Percentiles rank a stretch among this genome's conserved stretches.
Evolutionary conservation across 2,888 invertebrate genomes (phyloP).

Genomic region (Amblyteles armatorius): DNA sequence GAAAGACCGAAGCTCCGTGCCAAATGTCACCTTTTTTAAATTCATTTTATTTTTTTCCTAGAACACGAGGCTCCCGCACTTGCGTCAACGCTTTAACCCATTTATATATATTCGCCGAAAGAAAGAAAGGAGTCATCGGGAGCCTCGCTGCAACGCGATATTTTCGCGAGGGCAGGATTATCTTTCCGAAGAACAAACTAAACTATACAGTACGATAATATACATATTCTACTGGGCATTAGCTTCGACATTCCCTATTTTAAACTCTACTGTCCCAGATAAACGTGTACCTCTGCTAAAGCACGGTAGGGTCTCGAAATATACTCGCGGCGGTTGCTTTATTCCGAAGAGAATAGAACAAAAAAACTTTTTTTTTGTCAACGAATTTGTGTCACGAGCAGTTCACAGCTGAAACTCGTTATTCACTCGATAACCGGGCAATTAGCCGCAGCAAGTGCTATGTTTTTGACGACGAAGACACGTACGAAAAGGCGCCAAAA

Average conservation of each 20-base stretch:
- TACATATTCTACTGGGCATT: conserved; percentile 27
- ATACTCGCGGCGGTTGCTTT: conserved; percentile 54
- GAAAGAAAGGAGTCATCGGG: background rate
- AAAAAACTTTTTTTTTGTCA: conserved; percentile 16
- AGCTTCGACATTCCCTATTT: conserved; percentile 69
- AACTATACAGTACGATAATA: background rate
- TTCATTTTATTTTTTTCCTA: conserved; percentile 12
- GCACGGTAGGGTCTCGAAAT: conserved; percentile 65
- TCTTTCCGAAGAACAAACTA: background rate
- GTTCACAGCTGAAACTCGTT: background rate
- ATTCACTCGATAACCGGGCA: background rate
- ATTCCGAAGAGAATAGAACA: conserved; percentile 44
- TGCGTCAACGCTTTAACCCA: conserved; percentile 42
- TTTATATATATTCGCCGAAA: conserved; percentile 36
- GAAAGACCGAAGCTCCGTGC: background rate
- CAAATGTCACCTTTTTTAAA: conserved; percentile 20
- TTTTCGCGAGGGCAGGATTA: background rate
- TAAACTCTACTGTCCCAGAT: conserved; percentile 69
- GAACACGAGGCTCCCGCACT: conserved; percentile 33
- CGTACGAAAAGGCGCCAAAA: background rate
- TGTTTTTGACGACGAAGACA: background rate
- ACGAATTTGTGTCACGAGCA: conserved; percentile 12
- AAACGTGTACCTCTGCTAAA: conserved; percentile 48
- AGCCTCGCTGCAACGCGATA: conserved; percentile 13
- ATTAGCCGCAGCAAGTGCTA: background rate